Evolutionary conservation across 1,140 invertebrate species (phyloP).

Genomic region (Halesus radiatus): DNA sequence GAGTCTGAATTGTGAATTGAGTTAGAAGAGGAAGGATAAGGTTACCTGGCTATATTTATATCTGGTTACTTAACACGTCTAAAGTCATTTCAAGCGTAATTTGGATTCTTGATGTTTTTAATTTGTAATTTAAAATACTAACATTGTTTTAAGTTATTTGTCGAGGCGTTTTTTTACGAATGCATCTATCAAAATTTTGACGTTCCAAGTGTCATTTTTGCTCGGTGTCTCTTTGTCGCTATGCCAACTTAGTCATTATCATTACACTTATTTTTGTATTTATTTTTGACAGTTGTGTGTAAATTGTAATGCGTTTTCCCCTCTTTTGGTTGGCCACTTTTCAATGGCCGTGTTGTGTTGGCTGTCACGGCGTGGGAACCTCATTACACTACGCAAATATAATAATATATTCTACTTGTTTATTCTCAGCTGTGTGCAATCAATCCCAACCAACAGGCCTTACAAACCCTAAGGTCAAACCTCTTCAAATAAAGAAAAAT

Average conservation of each 20-base stretch:
- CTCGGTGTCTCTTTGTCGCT: too few species aligned
- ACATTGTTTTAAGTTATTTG: too few species aligned
- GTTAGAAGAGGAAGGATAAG: too few species aligned
- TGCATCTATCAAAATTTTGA: too few species aligned
- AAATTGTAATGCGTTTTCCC: slow-evolving; percentile 27
- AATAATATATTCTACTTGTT: neutral
- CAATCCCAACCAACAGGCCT: neutral
- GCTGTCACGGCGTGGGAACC: slow-evolving; percentile 32
- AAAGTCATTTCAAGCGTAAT: too few species aligned
- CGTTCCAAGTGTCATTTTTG: too few species aligned
- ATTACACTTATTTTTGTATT: slow-evolving; percentile 11
- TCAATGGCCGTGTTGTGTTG: slow-evolving; percentile 26
- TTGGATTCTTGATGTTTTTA: too few species aligned
- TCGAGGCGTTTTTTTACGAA: too few species aligned
- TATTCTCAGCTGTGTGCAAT: neutral
- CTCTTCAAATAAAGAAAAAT: neutral
- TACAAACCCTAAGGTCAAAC: neutral
- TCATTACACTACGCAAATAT: slow-evolving; percentile 7
- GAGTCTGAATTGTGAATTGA: too few species aligned
- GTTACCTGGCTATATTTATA: too few species aligned
- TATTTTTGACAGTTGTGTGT: slow-evolving; percentile 13
- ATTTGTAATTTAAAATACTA: too few species aligned
- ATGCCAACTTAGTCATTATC: neutral
- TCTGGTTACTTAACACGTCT: too few species aligned
- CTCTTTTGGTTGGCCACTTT: slow-evolving; percentile 2